Conservation (phyloP, 2,797 vertebrate species). For the Valencia hispanica region DNA sequence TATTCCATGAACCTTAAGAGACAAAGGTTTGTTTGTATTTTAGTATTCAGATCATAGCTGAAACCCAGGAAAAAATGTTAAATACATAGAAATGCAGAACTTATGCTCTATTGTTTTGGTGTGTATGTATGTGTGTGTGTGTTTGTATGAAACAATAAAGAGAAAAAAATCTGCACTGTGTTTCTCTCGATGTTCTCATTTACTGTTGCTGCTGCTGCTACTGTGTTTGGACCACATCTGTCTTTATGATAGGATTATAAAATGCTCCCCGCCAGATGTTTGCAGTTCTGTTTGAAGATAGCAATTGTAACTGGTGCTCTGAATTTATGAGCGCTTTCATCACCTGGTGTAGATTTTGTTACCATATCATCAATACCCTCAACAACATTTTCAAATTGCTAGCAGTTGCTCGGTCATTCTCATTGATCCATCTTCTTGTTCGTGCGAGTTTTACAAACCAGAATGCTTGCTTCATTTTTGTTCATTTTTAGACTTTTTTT, state of each 20-base stretch:
- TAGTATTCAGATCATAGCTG: conserved; percentile 33
- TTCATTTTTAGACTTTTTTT: conserved; percentile 15
- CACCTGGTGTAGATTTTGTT: conserved; percentile 62
- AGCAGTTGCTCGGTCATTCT: conserved; percentile 29
- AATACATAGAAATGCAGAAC: conserved; percentile 44
- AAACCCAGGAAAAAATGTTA: conserved; percentile 47
- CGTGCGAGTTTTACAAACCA: conserved; percentile 22
- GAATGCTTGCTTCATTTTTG: conserved; percentile 19
- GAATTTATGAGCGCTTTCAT: conserved; percentile 65
- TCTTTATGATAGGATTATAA: conserved; percentile 77
- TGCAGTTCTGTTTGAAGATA: conserved; percentile 65
- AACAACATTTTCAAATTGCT: conserved; percentile 64
- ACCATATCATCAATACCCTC: conserved; percentile 65
- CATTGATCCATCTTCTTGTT: conserved; percentile 43
- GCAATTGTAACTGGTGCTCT: conserved; percentile 49
- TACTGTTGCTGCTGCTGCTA: conserved; percentile 33
- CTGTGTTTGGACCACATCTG: conserved; percentile 68
- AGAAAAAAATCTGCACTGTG: not conserved
- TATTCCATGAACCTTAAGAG: conserved; percentile 37
- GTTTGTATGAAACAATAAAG: not conserved
- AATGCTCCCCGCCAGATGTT: conserved; percentile 74
- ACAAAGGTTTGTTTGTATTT: conserved; percentile 30
- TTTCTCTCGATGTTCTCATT: conserved; percentile 54
- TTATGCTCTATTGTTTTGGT: conserved; percentile 5
- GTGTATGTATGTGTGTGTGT: not conserved